These are phyloP conservation scores for Ylistrum balloti DNA, from an alignment of 1,140 invertebrate species.

Conservation along the genomic window DNA sequence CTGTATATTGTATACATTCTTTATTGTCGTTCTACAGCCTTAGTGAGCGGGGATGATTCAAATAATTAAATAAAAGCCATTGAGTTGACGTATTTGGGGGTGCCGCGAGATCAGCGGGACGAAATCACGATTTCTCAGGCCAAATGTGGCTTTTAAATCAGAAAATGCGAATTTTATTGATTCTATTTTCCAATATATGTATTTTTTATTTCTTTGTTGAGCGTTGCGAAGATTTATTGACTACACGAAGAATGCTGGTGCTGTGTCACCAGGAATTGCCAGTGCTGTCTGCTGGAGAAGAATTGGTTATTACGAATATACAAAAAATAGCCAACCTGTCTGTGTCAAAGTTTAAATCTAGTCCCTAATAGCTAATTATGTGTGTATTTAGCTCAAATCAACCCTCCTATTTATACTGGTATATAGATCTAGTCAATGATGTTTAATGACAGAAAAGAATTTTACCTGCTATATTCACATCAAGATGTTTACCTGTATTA, in stretches of 20 bases:
- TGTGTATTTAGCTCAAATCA: no score
- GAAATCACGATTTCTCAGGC: slow-evolving; percentile 6
- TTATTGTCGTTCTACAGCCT: slow-evolving; percentile 20
- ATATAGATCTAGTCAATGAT: no score
- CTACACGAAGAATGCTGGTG: slow-evolving; percentile 7
- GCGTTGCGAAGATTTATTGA: not conserved
- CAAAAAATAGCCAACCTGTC: no score
- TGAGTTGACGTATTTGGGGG: slow-evolving; percentile 4
- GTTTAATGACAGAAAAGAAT: no score
- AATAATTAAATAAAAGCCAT: slow-evolving; percentile 30
- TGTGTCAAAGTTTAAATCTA: no score
- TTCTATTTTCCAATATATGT: slow-evolving; percentile 40
- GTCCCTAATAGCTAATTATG: no score
- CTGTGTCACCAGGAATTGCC: not conserved
- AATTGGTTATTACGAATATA: no score
- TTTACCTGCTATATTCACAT: no score
- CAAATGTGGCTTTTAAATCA: slow-evolving; percentile 39
- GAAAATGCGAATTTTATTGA: slow-evolving; percentile 29
- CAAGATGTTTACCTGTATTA: no score
- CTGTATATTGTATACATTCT: slow-evolving; percentile 40
- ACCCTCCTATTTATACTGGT: no score
- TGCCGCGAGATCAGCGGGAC: slow-evolving; percentile 8
- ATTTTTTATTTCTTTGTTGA: slow-evolving; percentile 28
- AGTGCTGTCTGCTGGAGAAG: no score
- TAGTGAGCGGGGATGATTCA: slow-evolving; percentile 14